Base-by-base conservation (phyloP, 2,797 vertebrate species). In the Phalloptychus januarius region DNA sequence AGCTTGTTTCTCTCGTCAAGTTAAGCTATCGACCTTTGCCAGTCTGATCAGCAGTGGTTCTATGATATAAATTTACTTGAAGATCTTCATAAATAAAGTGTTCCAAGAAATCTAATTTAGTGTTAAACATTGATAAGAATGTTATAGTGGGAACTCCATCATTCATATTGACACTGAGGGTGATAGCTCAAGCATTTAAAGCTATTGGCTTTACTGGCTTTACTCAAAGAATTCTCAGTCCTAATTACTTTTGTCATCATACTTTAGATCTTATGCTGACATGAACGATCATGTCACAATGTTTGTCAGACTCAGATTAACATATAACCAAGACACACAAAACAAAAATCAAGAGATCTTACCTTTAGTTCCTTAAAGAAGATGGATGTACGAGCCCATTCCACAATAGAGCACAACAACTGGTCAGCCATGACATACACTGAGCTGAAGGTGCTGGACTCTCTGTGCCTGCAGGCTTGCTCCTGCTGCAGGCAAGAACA, bases 331-430 rank as follows among this genome's bases (percentile, higher is more conserved):
- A 36, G 7, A 63, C 8, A 18, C 18, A 36, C 6, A 63, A 63
- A 63, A 36, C 61, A 36, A 36, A 7, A 69, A 20, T 31, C 40
- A 40, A 0, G 6, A 3, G 42, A 33, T 15, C 42, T 92, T 91
- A 98, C 98, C 96, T 97, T 96, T 33, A 99, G 94, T 73, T 98
- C 97, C 86, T 97, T 97, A 94, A 99, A 99, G 93, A 97, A 97
- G 89, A 97, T 91, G 88, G 97, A 97, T 63, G 95, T 95, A 67
- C 97, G 95, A 0, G 97, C 97, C 98, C 98, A 99, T 86, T 98
- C 97, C 85, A 99, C 97, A 0, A 97, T 97, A 91, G 95, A 97
- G 91, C 98, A 96, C 77, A 98, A 95, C 4, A 95, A 98, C 95
- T 98, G 97, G 90, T 99, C 97, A 0, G 96, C 97, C 96, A 98